Evolutionary conservation across 1,140 invertebrate genomes (phyloP), one percentile per base, ranked within the genome.

Genomic region (Sinella curviseta): DNA sequence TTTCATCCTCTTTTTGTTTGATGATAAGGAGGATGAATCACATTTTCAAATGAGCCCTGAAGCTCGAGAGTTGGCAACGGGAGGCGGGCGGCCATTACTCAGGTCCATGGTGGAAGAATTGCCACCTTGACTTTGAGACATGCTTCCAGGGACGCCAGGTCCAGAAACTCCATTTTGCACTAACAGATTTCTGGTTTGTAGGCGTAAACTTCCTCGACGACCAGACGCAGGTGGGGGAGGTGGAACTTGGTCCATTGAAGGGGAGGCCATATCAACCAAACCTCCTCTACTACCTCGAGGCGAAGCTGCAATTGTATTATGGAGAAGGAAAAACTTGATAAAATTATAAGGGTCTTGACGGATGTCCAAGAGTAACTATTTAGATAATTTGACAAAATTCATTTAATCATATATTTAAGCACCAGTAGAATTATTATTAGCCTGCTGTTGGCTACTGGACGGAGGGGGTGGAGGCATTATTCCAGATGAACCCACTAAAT

Each of bases 171-270:
- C 76, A 60, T 55, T 57, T 31, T 77, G 76, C 4, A 35, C 76
- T 60, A 57, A 60, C 30, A 55, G 24, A n/a, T 57, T 80, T 67
- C 81, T 67, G 54, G 70, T 80, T 77, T 82, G 81, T 54, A 82
- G 73, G 20, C 81, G 81, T 73, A 82, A 77, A 76, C 81, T 82
- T 31, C 81, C 81, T n/a, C 81, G 39, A 14, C 81, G 74, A 24
- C 78, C 78, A 75, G 65, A 70, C 12, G 65, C 31, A 4, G 65
- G 65, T 8, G 65, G 65, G 12, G 79, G 81, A 34, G 76, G 77
- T 73, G 65, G 36, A 39, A 75, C 55, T 78, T 80, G 79, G 73
- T 74, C 76, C 33, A 75, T 60, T 30, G 39, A 35, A 31, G 74
- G 70, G 30, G 76, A 36, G 3, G 39, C 60, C 34, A 77, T 65